Evolutionary conservation across 35 echinoderm and acorn worm genomes (phyloP).

Genomic region (Patiria miniata): DNA sequence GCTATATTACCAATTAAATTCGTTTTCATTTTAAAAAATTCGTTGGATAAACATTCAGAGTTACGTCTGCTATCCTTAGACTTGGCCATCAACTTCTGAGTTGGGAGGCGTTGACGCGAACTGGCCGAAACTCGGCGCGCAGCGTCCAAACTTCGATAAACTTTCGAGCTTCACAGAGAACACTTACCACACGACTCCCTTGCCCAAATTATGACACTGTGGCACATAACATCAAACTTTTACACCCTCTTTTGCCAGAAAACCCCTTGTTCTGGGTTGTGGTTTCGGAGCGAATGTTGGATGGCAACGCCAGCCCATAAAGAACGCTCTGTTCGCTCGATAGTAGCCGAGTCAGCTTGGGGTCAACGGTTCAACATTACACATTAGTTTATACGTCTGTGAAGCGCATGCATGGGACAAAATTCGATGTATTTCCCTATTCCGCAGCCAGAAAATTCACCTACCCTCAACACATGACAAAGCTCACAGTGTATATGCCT

Average conservation of each 20-base stretch:
- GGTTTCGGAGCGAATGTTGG: slow-evolving; percentile 11
- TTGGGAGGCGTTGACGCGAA: not conserved
- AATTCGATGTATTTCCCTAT: slow-evolving; percentile 10
- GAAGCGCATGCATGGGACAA: not conserved
- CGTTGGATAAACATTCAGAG: slow-evolving; percentile 23
- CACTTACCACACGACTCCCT: not conserved
- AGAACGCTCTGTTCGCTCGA: slow-evolving; percentile 6
- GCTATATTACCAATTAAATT: slow-evolving; percentile 10
- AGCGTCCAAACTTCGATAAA: slow-evolving; percentile 4
- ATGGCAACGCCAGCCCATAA: slow-evolving; percentile 10
- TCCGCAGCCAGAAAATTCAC: not conserved
- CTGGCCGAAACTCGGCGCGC: slow-evolving; percentile 10
- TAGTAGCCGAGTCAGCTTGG: slow-evolving; percentile 2
- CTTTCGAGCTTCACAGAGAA: not conserved
- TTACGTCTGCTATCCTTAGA: not conserved
- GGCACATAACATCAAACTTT: not conserved
- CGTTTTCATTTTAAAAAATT: slow-evolving; percentile 27
- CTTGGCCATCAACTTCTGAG: slow-evolving; percentile 13
- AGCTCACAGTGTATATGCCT: too few relatives aligned
- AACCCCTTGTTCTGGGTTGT: not conserved
- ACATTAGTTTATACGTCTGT: slow-evolving; percentile 34
- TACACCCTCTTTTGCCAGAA: slow-evolving; percentile 22
- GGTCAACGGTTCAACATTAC: slow-evolving; percentile 24
- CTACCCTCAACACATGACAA: not conserved
- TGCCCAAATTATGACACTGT: slow-evolving; percentile 1